Evolutionary conservation across 2,888 invertebrate genomes (phyloP).

Genomic region (Sarcophaga rosellei): DNA sequence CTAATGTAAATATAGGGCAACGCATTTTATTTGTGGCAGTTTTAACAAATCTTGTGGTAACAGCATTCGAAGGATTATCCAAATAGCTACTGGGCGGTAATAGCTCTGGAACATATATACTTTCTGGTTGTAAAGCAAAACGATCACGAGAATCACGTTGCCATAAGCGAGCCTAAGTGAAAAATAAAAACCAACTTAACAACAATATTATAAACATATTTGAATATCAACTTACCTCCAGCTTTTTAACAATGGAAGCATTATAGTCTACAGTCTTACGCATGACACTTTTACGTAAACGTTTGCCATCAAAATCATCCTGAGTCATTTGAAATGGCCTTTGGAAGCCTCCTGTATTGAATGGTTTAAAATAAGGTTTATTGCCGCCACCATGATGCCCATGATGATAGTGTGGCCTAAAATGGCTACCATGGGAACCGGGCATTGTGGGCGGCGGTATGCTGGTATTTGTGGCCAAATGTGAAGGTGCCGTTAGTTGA

Average conservation of each 20-base stretch:
- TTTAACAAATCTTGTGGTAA: conserved; percentile 96
- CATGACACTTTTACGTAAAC: conserved; percentile 97
- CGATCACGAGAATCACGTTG: conserved; percentile 95
- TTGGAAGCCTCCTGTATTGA: conserved; percentile 78
- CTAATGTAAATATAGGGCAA: conserved; percentile 99
- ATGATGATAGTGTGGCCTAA: conserved; percentile 77
- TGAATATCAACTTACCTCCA: conserved; percentile 86
- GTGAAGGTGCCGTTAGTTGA: conserved; percentile 76
- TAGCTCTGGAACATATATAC: conserved; percentile 96
- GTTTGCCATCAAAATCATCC: conserved; percentile 97
- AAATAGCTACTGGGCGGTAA: conserved; percentile 96
- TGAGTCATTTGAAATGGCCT: conserved; percentile 84
- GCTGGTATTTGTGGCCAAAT: conserved; percentile 76
- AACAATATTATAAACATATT: not conserved
- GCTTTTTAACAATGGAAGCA: conserved; percentile 94
- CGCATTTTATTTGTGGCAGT: conserved; percentile 99
- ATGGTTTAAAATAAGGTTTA: conserved; percentile 80
- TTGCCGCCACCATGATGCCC: conserved; percentile 79
- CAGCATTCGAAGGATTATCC: conserved; percentile 98
- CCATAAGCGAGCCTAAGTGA: conserved; percentile 93
- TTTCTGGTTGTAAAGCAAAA: conserved; percentile 95
- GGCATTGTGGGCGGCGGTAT: conserved; percentile 74
- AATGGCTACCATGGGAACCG: conserved; percentile 69
- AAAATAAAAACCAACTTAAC: not conserved
- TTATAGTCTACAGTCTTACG: conserved; percentile 99